These are phyloP conservation scores for Falco cherrug DNA, from an alignment of 2,797 vertebrate genomes.

Conservation along the genomic window DNA sequence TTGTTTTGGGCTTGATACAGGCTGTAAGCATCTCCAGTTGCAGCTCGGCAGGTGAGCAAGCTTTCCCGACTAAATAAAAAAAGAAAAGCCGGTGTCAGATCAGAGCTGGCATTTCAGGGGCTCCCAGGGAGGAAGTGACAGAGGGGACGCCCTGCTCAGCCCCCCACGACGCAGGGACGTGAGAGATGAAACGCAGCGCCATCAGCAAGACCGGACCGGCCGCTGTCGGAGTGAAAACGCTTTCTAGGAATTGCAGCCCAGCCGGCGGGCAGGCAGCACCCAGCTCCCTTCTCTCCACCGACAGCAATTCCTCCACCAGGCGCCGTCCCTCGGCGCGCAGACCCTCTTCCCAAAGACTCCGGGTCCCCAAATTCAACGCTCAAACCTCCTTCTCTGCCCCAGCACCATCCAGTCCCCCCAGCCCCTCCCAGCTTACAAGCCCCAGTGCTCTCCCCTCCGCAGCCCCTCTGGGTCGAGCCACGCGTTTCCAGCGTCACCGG, in stretches of 20 bases:
- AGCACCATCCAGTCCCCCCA: neutral
- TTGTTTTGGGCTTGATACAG: conserved; percentile 5
- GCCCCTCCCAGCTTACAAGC: neutral
- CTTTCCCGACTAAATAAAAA: neutral
- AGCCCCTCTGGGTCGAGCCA: neutral
- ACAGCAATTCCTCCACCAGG: accelerated
- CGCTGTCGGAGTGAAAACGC: accelerated
- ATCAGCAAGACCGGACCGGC: accelerated
- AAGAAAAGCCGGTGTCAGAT: neutral
- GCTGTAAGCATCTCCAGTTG: neutral
- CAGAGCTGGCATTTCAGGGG: neutral
- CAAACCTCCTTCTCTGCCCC: neutral
- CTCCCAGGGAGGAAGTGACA: neutral
- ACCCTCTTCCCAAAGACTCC: neutral
- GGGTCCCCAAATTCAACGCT: neutral
- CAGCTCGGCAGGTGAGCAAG: neutral
- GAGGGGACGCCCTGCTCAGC: neutral
- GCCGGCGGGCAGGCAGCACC: no score
- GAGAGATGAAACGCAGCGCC: neutral
- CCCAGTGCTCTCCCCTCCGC: neutral
- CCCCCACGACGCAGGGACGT: accelerated
- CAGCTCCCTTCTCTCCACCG: accelerated
- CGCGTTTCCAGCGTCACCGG: accelerated
- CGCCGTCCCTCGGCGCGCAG: accelerated
- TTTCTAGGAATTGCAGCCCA: neutral